A percentile compares a stretch with the other conserved stretches of the same genome.
phyloP scores from a whole-genome alignment of 2,797 vertebrate species.

The Eulemur rubriventer region DNA sequence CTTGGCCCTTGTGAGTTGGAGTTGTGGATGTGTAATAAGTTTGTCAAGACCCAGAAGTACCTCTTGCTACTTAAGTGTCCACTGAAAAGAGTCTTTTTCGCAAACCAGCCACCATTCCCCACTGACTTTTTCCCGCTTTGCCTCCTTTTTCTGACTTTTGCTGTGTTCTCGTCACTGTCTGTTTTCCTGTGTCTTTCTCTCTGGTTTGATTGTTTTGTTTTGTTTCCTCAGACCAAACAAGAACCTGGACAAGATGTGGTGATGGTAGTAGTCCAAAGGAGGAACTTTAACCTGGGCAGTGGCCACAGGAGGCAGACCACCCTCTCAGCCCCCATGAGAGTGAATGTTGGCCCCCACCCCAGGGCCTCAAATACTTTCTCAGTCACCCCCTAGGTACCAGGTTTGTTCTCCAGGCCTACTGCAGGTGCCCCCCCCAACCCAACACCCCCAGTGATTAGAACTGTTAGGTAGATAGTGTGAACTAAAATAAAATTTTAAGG shows the following conservation, averaged over 20 bases:
- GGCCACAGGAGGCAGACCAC: not conserved
- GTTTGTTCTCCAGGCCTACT: not conserved
- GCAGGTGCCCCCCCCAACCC: not conserved
- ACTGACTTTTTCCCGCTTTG: not conserved
- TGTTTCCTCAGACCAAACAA: not conserved
- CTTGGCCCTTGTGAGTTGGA: not conserved
- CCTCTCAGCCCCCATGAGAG: fast-evolving
- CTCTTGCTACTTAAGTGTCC: not conserved
- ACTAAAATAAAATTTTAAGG: too few species aligned
- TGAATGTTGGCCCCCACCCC: not conserved
- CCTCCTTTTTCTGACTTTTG: not conserved
- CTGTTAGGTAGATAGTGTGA: too few species aligned
- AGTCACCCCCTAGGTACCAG: not conserved
- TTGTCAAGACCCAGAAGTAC: not conserved
- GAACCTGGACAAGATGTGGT: not conserved
- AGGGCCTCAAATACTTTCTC: not conserved
- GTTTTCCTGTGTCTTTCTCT: not conserved
- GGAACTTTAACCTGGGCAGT: not conserved
- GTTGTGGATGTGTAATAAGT: not conserved
- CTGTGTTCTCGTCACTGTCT: not conserved
- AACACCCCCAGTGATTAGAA: not conserved
- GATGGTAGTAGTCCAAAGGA: not conserved
- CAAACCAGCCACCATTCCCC: not conserved
- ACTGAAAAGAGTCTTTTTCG: not conserved
- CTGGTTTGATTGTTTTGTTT: not conserved